Evolutionary conservation across 2,797 vertebrate species (phyloP).

Genomic region (Centroberyx gerrardi): DNA sequence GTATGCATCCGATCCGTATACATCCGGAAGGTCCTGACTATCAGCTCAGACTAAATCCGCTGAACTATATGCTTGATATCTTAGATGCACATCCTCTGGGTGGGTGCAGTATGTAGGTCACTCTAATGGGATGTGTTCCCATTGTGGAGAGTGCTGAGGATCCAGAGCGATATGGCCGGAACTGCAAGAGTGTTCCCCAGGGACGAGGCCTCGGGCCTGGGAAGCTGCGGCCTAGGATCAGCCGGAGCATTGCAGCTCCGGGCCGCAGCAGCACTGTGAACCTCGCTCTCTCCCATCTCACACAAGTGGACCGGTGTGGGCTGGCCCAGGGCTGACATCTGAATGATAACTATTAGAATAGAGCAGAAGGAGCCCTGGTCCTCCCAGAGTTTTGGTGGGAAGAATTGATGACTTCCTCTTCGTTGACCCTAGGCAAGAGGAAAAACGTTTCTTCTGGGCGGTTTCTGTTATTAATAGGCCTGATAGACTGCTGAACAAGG

Average conservation of each 20-base stretch:
- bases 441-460: slow-evolving; percentile 73
- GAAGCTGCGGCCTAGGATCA: slow-evolving; percentile 80
- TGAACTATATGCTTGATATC: slow-evolving; percentile 16
- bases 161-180: slow-evolving; percentile 55
- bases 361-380: slow-evolving; percentile 38
- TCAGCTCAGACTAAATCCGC: not conserved
- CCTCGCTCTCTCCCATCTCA: slow-evolving; percentile 72
- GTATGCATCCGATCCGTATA: not conserved
- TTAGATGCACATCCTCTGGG: slow-evolving; percentile 12
- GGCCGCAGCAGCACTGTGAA: slow-evolving; percentile 69
- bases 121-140: slow-evolving; percentile 54
- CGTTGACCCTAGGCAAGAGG: slow-evolving; percentile 66
- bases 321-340: slow-evolving; percentile 63
- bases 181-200: slow-evolving; percentile 68
- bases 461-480: slow-evolving; percentile 79
- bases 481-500: slow-evolving; percentile 68
- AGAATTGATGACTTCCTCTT: slow-evolving; percentile 77
- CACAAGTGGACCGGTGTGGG: slow-evolving; percentile 45
- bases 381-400: slow-evolving; percentile 83
- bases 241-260: slow-evolving; percentile 62
- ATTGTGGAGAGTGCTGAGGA: slow-evolving; percentile 61
- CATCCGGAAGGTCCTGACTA: no score
- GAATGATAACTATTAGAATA: slow-evolving; percentile 65
- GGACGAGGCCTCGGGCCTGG: slow-evolving; percentile 83
- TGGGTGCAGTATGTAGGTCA: slow-evolving; percentile 64